These are phyloP conservation scores for Etia nguti DNA, from an alignment of 2,113 vertebrate species.

Conservation along the genomic window DNA sequence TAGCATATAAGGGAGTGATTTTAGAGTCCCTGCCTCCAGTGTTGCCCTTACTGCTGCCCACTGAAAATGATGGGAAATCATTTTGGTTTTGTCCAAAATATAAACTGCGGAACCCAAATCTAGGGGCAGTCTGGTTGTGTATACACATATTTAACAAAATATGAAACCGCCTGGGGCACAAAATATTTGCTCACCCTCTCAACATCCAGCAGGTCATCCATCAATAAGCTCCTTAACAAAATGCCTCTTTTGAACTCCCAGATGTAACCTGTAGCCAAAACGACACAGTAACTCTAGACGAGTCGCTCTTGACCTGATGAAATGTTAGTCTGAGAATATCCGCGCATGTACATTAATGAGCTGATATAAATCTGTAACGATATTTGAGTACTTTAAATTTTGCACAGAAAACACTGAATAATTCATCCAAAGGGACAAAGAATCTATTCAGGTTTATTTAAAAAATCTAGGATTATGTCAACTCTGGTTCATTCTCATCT, in stretches of 20 bases:
- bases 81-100: neutral
- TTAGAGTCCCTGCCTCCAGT: neutral
- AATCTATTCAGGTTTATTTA: neutral
- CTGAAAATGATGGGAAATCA: neutral
- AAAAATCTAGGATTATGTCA: neutral
- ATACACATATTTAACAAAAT: neutral
- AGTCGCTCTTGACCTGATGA: neutral
- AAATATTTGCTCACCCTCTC: neutral
- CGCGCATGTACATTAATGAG: neutral
- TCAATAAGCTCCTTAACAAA: neutral
- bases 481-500: neutral
- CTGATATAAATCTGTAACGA: neutral
- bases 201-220: neutral
- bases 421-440: neutral
- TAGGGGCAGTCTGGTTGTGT: neutral
- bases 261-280: neutral
- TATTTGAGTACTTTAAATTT: neutral
- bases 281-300: rapidly evolving
- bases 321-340: neutral
- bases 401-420: neutral
- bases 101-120: neutral
- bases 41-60: neutral
- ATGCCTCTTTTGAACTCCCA: neutral
- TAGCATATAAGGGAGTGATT: neutral
- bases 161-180: neutral